A percentile compares a stretch with the other conserved stretches of the same genome.
phyloP scores from a whole-genome alignment of 2,888 invertebrate species.

The Petrolisthes cinctipes region DNA sequence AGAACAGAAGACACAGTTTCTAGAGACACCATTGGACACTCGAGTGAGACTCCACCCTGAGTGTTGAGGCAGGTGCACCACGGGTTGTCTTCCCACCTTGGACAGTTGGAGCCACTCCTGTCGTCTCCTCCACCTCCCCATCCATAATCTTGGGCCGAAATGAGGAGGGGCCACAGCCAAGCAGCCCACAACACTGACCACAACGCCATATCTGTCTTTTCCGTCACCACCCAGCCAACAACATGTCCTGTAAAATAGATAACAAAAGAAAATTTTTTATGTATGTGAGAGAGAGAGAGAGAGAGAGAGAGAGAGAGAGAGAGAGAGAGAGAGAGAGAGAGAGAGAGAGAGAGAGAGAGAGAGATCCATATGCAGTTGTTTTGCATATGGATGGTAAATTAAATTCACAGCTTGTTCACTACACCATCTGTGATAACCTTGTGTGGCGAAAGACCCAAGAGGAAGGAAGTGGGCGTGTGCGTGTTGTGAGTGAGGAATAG shows the following conservation, averaged over 20 bases:
- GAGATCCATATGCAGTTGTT: not conserved
- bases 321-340: not conserved
- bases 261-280: not conserved
- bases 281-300: not conserved
- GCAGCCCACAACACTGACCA: constrained; percentile 17
- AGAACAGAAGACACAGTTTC: constrained; percentile 81
- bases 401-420: too few relatives aligned
- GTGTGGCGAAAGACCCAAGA: not conserved
- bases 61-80: constrained; percentile 90
- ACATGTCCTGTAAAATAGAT: constrained; percentile 13
- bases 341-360: not conserved
- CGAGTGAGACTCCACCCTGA: constrained; percentile 89
- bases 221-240: constrained; percentile 13
- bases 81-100: constrained; percentile 68
- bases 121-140: constrained; percentile 69
- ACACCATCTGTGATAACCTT: too few relatives aligned
- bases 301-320: not conserved
- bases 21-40: constrained; percentile 87
- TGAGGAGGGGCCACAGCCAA: constrained; percentile 29
- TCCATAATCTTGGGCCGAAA: constrained; percentile 16
- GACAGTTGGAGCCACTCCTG: constrained; percentile 64
- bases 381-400: too few relatives aligned
- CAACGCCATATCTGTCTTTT: constrained; percentile 9
- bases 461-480: not conserved
- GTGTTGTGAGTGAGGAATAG: not conserved